Percentiles rank a stretch among this genome's conserved stretches.
Evolutionary conservation across 2,888 invertebrate genomes (phyloP).

Genomic region (Tupiocoris notatus): DNA sequence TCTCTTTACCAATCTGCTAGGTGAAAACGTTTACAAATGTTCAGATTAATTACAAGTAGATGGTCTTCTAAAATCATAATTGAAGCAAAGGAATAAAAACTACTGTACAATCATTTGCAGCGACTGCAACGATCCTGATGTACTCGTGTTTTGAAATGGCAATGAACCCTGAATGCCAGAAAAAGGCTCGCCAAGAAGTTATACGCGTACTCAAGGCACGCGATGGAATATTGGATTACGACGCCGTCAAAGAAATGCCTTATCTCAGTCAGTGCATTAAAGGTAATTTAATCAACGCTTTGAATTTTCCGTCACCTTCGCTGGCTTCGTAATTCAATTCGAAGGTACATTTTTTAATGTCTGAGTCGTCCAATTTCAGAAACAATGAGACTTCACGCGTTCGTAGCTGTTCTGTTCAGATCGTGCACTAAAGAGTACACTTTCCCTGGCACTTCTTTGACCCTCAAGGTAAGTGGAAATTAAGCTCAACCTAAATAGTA

Average conservation of each 20-base stretch:
- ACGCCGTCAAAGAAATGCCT: conserved; percentile 42
- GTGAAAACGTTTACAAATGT: too few relatives aligned
- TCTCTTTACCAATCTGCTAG: too few relatives aligned
- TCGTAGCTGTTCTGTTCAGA: conserved; percentile 6
- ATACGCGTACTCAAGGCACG: neutral
- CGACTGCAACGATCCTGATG: neutral
- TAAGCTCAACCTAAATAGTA: too few relatives aligned
- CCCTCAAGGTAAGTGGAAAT: conserved; percentile 2
- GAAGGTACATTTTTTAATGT: neutral
- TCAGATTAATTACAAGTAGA: too few relatives aligned
- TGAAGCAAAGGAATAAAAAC: too few relatives aligned
- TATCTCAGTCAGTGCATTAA: conserved; percentile 38
- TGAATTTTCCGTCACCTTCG: too few relatives aligned
- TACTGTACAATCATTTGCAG: too few relatives aligned
- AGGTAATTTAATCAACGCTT: too few relatives aligned
- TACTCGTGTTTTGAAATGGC: conserved; percentile 17
- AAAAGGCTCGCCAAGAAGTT: conserved; percentile 37
- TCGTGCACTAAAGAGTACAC: conserved; percentile 24
- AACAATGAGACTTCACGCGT: conserved; percentile 25
- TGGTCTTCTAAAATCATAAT: too few relatives aligned
- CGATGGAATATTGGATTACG: conserved; percentile 27
- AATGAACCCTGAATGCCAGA: conserved; percentile 14
- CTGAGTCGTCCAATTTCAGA: conserved; percentile 11
- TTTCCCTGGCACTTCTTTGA: neutral
- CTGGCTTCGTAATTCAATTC: neutral